A percentile compares a stretch with the other conserved stretches of the same genome.
phyloP scores from a whole-genome alignment of 2,113 vertebrate species.

The Poeciliopsis occidentalis region DNA sequence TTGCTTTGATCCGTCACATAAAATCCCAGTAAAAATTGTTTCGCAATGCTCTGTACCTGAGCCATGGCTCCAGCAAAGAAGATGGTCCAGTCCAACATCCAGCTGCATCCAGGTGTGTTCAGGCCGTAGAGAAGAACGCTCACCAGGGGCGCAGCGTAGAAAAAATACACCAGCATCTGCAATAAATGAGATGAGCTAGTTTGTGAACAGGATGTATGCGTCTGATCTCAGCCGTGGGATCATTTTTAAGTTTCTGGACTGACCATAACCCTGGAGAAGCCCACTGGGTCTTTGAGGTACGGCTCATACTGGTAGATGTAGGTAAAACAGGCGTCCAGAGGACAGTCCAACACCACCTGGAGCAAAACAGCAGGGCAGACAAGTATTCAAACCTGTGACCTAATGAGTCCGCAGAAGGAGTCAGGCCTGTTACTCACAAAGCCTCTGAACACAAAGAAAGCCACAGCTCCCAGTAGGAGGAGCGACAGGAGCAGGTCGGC shows the following conservation, averaged over 20 bases:
- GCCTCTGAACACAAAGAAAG: constrained; percentile 89
- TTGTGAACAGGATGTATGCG: not conserved
- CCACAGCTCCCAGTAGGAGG: constrained; percentile 68
- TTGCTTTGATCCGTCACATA: not conserved
- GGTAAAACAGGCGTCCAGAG: constrained; percentile 86
- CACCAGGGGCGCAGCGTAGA: constrained; percentile 88
- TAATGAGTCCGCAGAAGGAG: not conserved
- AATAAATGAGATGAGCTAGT: not conserved
- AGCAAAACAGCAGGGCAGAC: not conserved
- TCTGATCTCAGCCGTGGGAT: not conserved
- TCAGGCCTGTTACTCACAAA: constrained; percentile 79
- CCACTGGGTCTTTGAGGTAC: constrained; percentile 90
- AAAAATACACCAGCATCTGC: constrained; percentile 90
- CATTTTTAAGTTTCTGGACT: constrained; percentile 20
- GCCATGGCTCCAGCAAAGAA: constrained; percentile 87
- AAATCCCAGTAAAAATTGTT: not conserved
- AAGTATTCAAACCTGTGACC: not conserved
- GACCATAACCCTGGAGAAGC: constrained; percentile 91
- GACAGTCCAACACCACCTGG: constrained; percentile 91
- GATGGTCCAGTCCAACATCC: constrained; percentile 91
- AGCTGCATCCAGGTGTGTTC: constrained; percentile 84
- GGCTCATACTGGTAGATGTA: constrained; percentile 94
- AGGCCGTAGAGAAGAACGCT: constrained; percentile 82
- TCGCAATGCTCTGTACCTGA: constrained; percentile 81
- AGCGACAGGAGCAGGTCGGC: constrained; percentile 81